Evolutionary conservation across 2,888 invertebrate species (phyloP).

Genomic region (Subacronicta megacephala): DNA sequence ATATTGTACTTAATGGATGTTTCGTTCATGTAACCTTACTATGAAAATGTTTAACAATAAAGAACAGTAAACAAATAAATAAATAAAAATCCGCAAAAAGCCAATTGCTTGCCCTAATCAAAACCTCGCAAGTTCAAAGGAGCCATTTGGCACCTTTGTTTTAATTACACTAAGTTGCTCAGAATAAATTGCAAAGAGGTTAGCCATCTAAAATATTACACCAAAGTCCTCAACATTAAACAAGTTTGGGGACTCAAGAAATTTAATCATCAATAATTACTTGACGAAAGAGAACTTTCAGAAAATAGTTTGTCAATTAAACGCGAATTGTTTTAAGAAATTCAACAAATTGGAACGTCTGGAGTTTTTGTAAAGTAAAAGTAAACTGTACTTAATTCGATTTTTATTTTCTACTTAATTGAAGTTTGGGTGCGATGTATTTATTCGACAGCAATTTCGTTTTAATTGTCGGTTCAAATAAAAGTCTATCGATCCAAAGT

Average conservation of each 20-base stretch:
- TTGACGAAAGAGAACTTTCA: constrained; percentile 8
- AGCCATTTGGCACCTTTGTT: background rate
- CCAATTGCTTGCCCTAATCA: no score
- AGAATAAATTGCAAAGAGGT: background rate
- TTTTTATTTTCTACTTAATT: background rate
- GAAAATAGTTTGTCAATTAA: constrained; percentile 14
- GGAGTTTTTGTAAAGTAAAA: background rate
- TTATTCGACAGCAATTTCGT: no score
- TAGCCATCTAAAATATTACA: constrained; percentile 4
- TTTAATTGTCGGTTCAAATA: no score
- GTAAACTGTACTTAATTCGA: background rate
- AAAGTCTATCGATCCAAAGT: no score
- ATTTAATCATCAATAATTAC: constrained; percentile 19
- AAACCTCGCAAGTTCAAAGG: background rate
- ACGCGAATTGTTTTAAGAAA: background rate
- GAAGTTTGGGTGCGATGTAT: background rate
- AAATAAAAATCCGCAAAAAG: no score
- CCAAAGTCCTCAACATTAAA: constrained; percentile 16
- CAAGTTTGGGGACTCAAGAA: constrained; percentile 4
- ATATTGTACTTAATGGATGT: no score
- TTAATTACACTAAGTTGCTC: no score
- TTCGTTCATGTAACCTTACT: no score
- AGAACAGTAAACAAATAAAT: no score
- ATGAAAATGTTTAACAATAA: no score
- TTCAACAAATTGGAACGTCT: constrained; percentile 9